phyloP scores from a whole-genome alignment of 2,888 invertebrate genomes.

The Oegoconia quadripuncta region DNA sequence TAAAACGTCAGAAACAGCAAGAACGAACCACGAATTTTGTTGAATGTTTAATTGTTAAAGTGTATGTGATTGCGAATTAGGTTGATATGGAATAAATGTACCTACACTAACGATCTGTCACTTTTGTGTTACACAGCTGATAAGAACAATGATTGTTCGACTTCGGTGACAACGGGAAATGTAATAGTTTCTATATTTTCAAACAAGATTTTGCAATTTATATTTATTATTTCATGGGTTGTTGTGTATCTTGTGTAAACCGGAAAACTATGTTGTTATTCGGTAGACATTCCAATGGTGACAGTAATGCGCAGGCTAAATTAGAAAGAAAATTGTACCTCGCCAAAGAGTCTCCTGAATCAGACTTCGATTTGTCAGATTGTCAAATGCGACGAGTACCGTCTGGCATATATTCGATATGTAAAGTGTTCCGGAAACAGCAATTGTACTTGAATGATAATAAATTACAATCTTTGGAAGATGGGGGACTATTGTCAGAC shows the following conservation, averaged over 20 bases:
- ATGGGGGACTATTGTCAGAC: conserved; percentile 86
- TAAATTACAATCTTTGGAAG: conserved; percentile 82
- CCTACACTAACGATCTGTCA: too few species aligned
- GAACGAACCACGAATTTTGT: too few species aligned
- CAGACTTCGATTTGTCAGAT: conserved; percentile 88
- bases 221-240: conserved; percentile 61
- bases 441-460: conserved; percentile 83
- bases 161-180: conserved; percentile 37
- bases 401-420: conserved; percentile 87
- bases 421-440: conserved; percentile 90
- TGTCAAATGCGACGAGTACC: conserved; percentile 87
- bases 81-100: too few species aligned
- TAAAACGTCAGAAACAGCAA: too few species aligned
- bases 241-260: conserved; percentile 61
- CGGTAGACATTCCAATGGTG: conserved; percentile 46
- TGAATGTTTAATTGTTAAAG: too few species aligned
- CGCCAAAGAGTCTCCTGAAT: conserved; percentile 87
- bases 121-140: too few species aligned
- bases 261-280: conserved; percentile 66
- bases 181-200: too few species aligned
- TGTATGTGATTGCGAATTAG: too few species aligned
- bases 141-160: conserved; percentile 35
- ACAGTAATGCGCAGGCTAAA: conserved; percentile 46
- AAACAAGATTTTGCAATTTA: conserved; percentile 16
- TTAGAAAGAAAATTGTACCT: conserved; percentile 69